These are phyloP conservation scores for Augochlorella aurata DNA, from an alignment of 2,888 invertebrate species.

Conservation along the genomic window DNA sequence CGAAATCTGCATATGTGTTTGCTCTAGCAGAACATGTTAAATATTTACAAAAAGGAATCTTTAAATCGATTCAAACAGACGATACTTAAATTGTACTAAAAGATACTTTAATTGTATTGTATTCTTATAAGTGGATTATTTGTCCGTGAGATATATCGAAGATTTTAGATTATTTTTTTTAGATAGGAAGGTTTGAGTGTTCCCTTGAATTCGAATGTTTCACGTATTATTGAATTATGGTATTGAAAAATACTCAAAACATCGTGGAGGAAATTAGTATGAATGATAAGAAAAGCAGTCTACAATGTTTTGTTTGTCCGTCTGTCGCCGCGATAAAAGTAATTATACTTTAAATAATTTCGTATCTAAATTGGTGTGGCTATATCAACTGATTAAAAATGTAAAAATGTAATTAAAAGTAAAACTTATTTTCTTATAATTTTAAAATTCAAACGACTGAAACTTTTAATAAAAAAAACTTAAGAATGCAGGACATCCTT, in stretches of 20 bases:
- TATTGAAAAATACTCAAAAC: slow-evolving; percentile 10
- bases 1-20: background rate
- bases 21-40: background rate
- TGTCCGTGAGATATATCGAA: slow-evolving; percentile 21
- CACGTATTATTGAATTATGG: background rate
- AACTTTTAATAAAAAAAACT: background rate
- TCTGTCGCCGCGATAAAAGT: slow-evolving; percentile 4
- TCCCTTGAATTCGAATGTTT: background rate
- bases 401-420: background rate
- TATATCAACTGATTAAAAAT: background rate
- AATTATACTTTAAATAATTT: background rate
- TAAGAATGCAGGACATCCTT: background rate
- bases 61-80: background rate
- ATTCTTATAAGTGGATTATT: slow-evolving; percentile 16
- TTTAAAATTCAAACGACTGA: background rate
- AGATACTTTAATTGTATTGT: background rate
- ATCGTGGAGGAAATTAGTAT: background rate
- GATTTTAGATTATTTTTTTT: background rate
- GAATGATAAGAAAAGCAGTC: background rate
- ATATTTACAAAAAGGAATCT: background rate
- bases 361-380: background rate
- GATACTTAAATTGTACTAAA: slow-evolving; percentile 5
- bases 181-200: background rate
- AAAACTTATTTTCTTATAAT: background rate
- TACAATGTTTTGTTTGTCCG: background rate